A percentile compares a stretch with the other conserved stretches of the same genome.
These are phyloP conservation scores for Idaea dimidiata DNA, from an alignment of 2,888 invertebrate genomes.

Conservation along the genomic window DNA sequence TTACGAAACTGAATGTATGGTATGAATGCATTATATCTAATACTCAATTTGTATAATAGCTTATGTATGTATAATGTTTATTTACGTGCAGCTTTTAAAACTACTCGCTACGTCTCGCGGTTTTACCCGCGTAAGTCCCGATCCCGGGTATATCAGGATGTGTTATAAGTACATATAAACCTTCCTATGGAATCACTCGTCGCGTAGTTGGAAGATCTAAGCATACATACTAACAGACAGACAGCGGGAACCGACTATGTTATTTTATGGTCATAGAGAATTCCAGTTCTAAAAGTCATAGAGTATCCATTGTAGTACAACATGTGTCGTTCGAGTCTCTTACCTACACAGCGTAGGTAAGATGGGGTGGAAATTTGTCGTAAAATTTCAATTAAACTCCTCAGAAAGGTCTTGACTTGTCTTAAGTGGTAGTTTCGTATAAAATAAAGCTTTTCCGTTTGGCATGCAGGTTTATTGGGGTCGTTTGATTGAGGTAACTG, in stretches of 20 bases:
- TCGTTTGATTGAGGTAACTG: constrained; percentile 77
- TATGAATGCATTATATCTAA: constrained; percentile 11
- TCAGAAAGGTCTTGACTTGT: constrained; percentile 27
- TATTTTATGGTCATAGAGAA: no score
- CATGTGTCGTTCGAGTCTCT: constrained; percentile 4
- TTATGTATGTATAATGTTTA: neutral
- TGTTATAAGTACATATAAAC: no score
- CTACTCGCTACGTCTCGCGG: no score
- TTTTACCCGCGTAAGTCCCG: no score
- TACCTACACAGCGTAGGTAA: neutral
- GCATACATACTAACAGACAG: no score
- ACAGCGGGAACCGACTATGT: no score
- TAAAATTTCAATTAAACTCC: constrained; percentile 28
- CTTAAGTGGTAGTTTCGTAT: constrained; percentile 39
- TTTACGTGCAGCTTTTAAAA: neutral
- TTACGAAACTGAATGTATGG: neutral
- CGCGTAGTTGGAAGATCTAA: no score
- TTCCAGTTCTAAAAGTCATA: no score
- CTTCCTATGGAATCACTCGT: no score
- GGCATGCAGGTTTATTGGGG: constrained; percentile 72
- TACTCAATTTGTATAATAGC: constrained; percentile 10
- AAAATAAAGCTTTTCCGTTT: constrained; percentile 57
- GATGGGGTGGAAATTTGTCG: constrained; percentile 3
- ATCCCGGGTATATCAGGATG: no score
- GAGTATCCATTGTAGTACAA: no score